phyloP scores from a whole-genome alignment of 2,797 vertebrate genomes.

The Lutjanus campechanus region DNA sequence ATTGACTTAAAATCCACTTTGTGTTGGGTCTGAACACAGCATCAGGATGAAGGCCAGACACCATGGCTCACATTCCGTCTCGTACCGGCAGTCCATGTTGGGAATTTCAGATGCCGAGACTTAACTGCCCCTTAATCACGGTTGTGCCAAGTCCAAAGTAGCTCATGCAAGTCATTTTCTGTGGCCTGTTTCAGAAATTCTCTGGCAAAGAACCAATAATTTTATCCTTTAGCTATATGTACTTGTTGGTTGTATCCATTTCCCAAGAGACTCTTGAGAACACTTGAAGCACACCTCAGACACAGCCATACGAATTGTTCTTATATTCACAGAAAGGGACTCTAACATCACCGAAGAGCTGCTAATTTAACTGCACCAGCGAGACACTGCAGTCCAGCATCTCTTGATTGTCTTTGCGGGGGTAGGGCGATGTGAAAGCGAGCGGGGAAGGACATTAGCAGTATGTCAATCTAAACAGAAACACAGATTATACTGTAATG shows the following conservation, averaged over 20 bases:
- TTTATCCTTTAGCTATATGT: not conserved
- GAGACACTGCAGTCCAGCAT: not conserved
- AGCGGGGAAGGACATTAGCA: conserved; percentile 43
- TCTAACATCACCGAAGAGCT: conserved; percentile 8
- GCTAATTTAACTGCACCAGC: conserved; percentile 24
- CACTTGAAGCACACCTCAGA: conserved; percentile 1
- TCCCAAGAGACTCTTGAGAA: conserved; percentile 4
- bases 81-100: no score
- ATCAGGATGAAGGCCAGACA: no score
- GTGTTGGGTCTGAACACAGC: not conserved
- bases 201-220: not conserved
- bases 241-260: not conserved
- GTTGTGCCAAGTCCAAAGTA: not conserved
- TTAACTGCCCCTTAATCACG: not conserved
- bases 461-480: conserved; percentile 30
- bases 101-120: not conserved
- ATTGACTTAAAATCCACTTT: not conserved
- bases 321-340: not conserved
- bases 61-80: not conserved
- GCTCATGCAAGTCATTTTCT: not conserved
- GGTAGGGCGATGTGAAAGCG: conserved; percentile 1
- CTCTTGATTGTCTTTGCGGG: not conserved
- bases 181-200: not conserved
- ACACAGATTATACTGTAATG: conserved; percentile 32
- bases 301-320: not conserved